Percentiles rank a stretch among this genome's conserved stretches.
Conservation (phyloP, 2,888 invertebrate genomes). For the Campaea margaritaria region DNA sequence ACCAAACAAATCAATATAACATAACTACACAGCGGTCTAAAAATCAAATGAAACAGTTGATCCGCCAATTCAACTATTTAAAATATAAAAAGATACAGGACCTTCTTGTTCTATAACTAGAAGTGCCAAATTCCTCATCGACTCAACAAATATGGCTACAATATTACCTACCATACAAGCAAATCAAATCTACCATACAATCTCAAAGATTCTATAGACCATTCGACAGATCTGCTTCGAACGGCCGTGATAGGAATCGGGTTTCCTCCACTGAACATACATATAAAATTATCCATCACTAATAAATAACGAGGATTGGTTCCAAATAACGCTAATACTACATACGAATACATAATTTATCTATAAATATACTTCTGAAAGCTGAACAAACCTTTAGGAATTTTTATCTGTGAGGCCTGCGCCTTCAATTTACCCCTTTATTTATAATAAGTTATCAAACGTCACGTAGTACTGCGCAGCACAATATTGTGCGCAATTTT, state of each 20-base stretch:
- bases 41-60: too few species aligned
- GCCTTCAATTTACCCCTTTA: too few species aligned
- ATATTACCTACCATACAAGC: neutral
- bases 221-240: neutral
- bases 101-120: too few species aligned
- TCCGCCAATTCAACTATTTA: too few species aligned
- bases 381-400: conserved; percentile 4
- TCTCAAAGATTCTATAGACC: neutral
- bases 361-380: conserved; percentile 6
- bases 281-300: conserved; percentile 46
- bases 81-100: too few species aligned
- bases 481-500: too few species aligned
- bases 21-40: too few species aligned
- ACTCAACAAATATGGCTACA: neutral
- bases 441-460: too few species aligned
- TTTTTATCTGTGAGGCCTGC: too few species aligned
- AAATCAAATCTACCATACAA: neutral
- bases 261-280: conserved; percentile 45
- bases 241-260: conserved; percentile 29
- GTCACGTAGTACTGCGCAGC: too few species aligned
- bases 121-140: neutral
- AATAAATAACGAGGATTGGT: conserved; percentile 66
- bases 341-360: conserved; percentile 40
- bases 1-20: too few species aligned
- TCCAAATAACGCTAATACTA: conserved; percentile 60